Conservation (phyloP, 2,113 vertebrate genomes). For the Panurus biarmicus region DNA sequence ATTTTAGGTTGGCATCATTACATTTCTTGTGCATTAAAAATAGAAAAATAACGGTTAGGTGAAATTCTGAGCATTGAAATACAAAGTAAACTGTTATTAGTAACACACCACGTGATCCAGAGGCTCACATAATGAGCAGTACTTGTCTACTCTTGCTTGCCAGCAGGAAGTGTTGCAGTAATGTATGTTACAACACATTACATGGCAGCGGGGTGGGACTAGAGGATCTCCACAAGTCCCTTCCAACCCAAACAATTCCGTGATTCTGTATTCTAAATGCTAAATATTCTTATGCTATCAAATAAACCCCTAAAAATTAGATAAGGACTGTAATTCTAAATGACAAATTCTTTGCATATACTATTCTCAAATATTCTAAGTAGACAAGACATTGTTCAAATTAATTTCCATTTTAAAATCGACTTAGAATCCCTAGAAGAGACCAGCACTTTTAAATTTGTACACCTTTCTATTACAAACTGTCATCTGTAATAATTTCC, state of each 20-base stretch:
- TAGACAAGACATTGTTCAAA: neutral
- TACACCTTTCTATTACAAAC: neutral
- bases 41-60: neutral
- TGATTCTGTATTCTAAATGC: neutral
- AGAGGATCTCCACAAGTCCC: neutral
- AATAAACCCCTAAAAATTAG: neutral
- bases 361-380: neutral
- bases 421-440: neutral
- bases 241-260: neutral
- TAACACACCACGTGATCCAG: neutral
- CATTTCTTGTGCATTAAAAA: neutral
- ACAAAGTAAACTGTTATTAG: neutral
- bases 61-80: neutral
- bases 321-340: neutral
- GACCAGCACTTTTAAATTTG: neutral
- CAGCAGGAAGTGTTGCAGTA: neutral
- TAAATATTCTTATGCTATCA: neutral
- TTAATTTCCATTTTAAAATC: neutral
- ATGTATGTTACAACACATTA: fast-evolving
- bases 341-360: neutral
- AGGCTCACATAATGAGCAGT: neutral
- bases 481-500: neutral
- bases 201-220: fast-evolving
- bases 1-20: neutral
- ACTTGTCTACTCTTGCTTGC: neutral